phyloP scores from a whole-genome alignment of 2,888 invertebrate genomes.

The Nowickia ferox region DNA sequence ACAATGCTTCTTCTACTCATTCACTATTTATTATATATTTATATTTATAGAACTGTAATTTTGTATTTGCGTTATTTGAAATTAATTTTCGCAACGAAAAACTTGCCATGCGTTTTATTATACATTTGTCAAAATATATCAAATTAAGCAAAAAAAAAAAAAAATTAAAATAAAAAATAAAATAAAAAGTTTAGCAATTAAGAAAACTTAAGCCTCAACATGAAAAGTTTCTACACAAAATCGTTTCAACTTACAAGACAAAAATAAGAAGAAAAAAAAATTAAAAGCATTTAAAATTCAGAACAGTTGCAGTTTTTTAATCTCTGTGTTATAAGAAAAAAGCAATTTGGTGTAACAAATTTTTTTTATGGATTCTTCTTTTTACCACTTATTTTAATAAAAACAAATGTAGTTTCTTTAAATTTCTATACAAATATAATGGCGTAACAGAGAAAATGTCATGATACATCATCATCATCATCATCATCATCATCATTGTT shows the following conservation, averaged over 20 bases:
- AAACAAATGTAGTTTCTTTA: constrained; percentile 52
- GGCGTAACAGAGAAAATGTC: constrained; percentile 23
- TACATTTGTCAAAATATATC: constrained; percentile 34
- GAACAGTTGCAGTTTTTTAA: constrained; percentile 10
- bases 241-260: not conserved
- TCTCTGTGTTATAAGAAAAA: not conserved
- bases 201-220: constrained; percentile 22
- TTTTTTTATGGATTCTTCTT: not conserved
- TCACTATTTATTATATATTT: no score
- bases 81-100: not conserved
- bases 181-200: constrained; percentile 32
- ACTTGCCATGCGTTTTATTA: constrained; percentile 41
- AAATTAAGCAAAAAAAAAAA: not conserved
- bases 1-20: no score
- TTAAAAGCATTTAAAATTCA: not conserved
- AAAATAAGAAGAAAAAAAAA: not conserved
- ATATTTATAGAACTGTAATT: not conserved
- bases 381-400: constrained; percentile 2
- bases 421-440: constrained; percentile 56
- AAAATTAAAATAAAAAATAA: constrained; percentile 9
- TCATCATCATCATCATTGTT: not conserved
- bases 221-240: constrained; percentile 26
- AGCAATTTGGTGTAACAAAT: not conserved
- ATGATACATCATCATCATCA: constrained; percentile 31
- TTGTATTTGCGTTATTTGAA: not conserved